Conservation (phyloP, 30 jellyfish, hydroid and myxozoan species). For the Hydractinia echinata region DNA sequence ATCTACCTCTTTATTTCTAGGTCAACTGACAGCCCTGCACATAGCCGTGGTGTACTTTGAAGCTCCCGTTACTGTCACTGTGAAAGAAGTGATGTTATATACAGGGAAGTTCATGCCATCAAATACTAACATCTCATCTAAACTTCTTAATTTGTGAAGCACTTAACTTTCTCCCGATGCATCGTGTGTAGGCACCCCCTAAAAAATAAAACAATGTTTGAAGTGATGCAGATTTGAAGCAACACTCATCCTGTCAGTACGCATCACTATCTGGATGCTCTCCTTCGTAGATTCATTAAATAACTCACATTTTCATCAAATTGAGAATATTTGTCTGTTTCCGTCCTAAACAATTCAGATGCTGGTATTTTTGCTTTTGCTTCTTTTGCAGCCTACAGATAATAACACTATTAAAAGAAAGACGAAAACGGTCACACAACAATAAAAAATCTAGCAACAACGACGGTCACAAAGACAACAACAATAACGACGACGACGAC, state of each 20-base stretch:
- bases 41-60: constrained; percentile 44
- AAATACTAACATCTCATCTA: constrained; percentile 30
- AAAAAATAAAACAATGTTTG: background rate
- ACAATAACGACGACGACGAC: too few relatives aligned
- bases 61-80: constrained; percentile 42
- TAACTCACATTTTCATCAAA: constrained; percentile 76
- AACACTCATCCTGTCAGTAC: background rate
- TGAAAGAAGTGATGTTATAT: constrained; percentile 41
- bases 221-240: background rate
- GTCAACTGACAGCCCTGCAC: constrained; percentile 77
- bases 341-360: constrained; percentile 58
- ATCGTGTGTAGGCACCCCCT: constrained; percentile 93
- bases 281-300: background rate
- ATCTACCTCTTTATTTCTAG: constrained; percentile 8
- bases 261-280: background rate
- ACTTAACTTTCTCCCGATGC: constrained; percentile 59
- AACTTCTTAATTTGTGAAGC: constrained; percentile 44
- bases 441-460: background rate
- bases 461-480: too few relatives aligned
- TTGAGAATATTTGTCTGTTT: constrained; percentile 71
- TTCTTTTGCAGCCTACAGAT: constrained; percentile 56
- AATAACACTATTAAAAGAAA: background rate
- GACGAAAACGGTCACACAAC: background rate
- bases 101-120: constrained; percentile 44
- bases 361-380: constrained; percentile 82